phyloP scores from a whole-genome alignment of 2,797 vertebrate species.

The Molossus molossus region DNA sequence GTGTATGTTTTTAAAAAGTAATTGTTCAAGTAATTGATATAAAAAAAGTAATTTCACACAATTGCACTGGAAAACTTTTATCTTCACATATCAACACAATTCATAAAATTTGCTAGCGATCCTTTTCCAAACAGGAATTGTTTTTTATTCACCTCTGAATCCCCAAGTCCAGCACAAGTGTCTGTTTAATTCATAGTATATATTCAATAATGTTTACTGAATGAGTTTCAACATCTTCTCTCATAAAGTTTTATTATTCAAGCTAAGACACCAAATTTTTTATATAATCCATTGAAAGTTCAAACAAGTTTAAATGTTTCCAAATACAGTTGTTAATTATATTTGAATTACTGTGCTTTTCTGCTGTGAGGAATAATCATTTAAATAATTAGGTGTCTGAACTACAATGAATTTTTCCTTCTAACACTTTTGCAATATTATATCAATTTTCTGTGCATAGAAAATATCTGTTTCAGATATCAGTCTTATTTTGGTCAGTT shows the following conservation, averaged over 20 bases:
- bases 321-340: conserved; percentile 21
- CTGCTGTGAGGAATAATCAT: conserved; percentile 20
- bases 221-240: conserved; percentile 36
- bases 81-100: neutral
- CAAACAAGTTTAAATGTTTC: conserved; percentile 70
- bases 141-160: conserved; percentile 25
- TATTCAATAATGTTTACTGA: conserved; percentile 35
- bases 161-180: neutral
- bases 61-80: neutral
- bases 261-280: conserved; percentile 2
- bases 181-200: neutral
- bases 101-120: conserved; percentile 2
- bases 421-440: neutral
- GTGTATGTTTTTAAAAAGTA: neutral
- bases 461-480: neutral
- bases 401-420: conserved; percentile 25
- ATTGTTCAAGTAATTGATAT: neutral
- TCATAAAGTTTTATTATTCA: conserved; percentile 22
- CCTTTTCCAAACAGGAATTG: neutral
- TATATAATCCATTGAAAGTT: conserved; percentile 22
- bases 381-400: conserved; percentile 16
- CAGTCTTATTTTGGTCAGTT: neutral
- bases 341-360: conserved; percentile 56
- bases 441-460: neutral
- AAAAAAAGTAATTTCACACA: conserved; percentile 43